Evolutionary conservation across 1,140 invertebrate species (phyloP), one percentile per base, ranked within the genome.

Genomic region (Rhynchophorus ferrugineus): DNA sequence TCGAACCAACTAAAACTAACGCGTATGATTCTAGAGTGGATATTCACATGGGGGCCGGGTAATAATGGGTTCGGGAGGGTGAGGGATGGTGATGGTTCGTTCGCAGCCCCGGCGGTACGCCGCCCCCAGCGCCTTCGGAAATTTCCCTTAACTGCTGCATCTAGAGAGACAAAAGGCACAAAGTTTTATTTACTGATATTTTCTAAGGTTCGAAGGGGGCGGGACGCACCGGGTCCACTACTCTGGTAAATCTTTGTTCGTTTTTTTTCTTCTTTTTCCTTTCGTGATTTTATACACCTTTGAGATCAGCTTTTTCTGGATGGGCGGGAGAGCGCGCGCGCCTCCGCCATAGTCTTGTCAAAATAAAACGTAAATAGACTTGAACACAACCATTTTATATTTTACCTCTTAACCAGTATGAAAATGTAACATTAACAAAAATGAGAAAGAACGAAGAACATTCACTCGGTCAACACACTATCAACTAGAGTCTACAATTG

Each of bases 161-260:
- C 13, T 41, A 41, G 38, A 17, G 18, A 41, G 24, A 17, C 3
- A 3, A 41, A 41, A 41, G 38, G 38, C 38, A 41, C 38, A 20
- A n/a, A 41, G 18, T 14, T 41, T 41, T 41, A 41, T 41, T 17
- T 7, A 41, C 16, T 41, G 38, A 41, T 41, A 41, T 41, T 41
- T 41, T 41, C 16, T 41, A 17, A 41, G 24, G 24, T 29, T 11
- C 5, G 24, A 29, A 29, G 24, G 24, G 5, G 5, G 24, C 5
- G 24, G 24, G 11, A 29, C 24, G 24, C 24, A 5, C 5, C 24
- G 5, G 24, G 11, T 6, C 24, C n/a, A n/a, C n/a, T n/a, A 16
- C 17, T 37, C 17, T 37, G 14, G 14, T 3, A 16, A n/a, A 9
- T 37, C 17, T n/a, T 16, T 3, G 3, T 13, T 37, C 18, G 14